phyloP scores from a whole-genome alignment of 1,140 invertebrate species.

The Ladona fulva region DNA sequence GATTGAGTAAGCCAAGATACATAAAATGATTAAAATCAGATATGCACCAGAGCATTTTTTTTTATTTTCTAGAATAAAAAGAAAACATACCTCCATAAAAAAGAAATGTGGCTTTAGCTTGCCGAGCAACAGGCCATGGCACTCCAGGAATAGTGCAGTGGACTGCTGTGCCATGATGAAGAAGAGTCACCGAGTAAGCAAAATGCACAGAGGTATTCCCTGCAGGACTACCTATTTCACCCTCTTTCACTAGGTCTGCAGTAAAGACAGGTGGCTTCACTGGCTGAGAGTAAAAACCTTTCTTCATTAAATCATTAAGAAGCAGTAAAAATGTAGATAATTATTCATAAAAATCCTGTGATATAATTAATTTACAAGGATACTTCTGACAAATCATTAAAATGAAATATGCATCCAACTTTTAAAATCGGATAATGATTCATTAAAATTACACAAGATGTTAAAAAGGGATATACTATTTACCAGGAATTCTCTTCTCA shows the following conservation, averaged over 20 bases:
- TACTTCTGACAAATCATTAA: too few relatives aligned
- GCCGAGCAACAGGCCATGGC: slow-evolving; percentile 61
- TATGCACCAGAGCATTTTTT: not conserved
- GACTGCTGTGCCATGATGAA: slow-evolving; percentile 72
- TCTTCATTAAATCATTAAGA: too few relatives aligned
- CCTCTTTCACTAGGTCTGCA: not conserved
- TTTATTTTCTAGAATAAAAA: not conserved
- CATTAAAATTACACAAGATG: too few relatives aligned
- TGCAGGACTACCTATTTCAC: slow-evolving; percentile 23
- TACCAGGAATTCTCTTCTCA: too few relatives aligned
- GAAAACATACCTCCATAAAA: slow-evolving; percentile 48
- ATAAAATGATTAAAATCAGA: not conserved
- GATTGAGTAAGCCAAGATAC: too few relatives aligned
- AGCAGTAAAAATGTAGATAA: too few relatives aligned
- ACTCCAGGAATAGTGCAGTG: slow-evolving; percentile 71
- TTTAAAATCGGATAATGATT: too few relatives aligned
- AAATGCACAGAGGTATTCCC: slow-evolving; percentile 62
- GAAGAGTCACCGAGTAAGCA: slow-evolving; percentile 68
- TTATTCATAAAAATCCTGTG: too few relatives aligned
- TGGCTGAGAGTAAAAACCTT: not conserved
- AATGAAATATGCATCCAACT: too few relatives aligned
- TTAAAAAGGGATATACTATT: too few relatives aligned
- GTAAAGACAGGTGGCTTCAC: slow-evolving; percentile 17
- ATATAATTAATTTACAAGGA: too few relatives aligned
- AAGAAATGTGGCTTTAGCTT: slow-evolving; percentile 61